Evolutionary conservation across 2,113 vertebrate genomes (phyloP), one percentile per base, ranked within the genome.

Genomic region (Cyrtonyx montezumae): DNA sequence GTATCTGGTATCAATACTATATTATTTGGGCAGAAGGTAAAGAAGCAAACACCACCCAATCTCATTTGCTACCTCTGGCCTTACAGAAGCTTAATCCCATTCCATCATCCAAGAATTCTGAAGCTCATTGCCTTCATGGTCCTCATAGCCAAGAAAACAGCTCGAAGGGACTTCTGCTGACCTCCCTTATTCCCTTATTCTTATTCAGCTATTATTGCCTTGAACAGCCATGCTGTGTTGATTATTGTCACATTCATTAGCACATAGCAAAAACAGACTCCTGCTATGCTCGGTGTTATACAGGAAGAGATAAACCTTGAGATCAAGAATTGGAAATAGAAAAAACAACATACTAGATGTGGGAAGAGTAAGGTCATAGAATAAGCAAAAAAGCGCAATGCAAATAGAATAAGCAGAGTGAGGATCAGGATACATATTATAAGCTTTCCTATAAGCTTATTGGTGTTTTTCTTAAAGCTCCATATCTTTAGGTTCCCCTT

Each of bases 361-460:
- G 74, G 17, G 15, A 80, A 77, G 5, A 79, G 42, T 3, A 6
- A 70, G 6, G 26, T 3, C 20, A 73, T 1, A 87, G 48, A 85
- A 78, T 2, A 61, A 58, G 2, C 0, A 23, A 37, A 37, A 46
- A 10, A 6, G 26, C 0, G 0, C 30, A 9, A 28, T 14, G 17
- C 5, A 67, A 53, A 18, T 45, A 28, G 19, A 86, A 46, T 17
- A 21, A 56, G 21, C 2, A 21, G 81, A 74, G 56, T 13, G 63
- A 90, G 8, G 18, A 65, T 43, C 16, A 66, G 49, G 30, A 69
- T 23, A 26, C 14, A 17, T 3, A 36, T 42, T 21, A 45, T 17
- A 55, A 55, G 34, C 37, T 30, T 84, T 36, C 55, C 40, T 13
- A 40, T 40, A 40, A 40, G 12, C 40, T 40, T 40, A 40, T 40